These are phyloP conservation scores for Lasaia peninsularis DNA, from an alignment of 1,140 invertebrate genomes.

Conservation along the genomic window DNA sequence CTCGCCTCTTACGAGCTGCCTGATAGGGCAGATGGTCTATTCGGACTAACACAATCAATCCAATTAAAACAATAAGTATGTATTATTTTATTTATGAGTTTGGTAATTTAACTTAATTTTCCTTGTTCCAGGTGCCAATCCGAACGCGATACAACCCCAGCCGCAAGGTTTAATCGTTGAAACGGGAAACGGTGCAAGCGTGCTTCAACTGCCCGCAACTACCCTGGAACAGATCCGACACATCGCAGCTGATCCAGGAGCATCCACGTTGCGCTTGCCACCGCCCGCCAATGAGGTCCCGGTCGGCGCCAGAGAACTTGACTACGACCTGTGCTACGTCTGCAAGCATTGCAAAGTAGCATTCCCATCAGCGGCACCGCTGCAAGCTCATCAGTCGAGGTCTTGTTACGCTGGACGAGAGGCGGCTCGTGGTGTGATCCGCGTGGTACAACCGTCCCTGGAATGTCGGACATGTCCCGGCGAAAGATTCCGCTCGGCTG, in stretches of 20 bases:
- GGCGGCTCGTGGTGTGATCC: constrained; percentile 80
- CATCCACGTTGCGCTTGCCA: constrained; percentile 81
- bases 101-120: constrained; percentile 14
- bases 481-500: constrained; percentile 78
- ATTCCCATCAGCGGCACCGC: constrained; percentile 85
- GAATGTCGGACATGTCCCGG: constrained; percentile 84
- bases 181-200: constrained; percentile 78
- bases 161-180: constrained; percentile 72
- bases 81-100: not conserved
- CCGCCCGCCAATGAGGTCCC: constrained; percentile 70
- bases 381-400: constrained; percentile 84
- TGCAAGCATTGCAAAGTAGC: constrained; percentile 92
- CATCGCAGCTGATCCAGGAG: constrained; percentile 81
- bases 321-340: constrained; percentile 89
- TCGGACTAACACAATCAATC: too few species aligned
- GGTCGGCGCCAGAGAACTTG: constrained; percentile 77
- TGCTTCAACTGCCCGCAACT: constrained; percentile 81
- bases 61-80: too few species aligned
- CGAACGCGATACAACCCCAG: constrained; percentile 50
- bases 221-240: constrained; percentile 83
- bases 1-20: too few species aligned
- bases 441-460: constrained; percentile 83
- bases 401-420: constrained; percentile 81
- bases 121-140: constrained; percentile 59
- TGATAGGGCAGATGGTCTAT: too few species aligned